Evolutionary conservation across 2,113 vertebrate species (phyloP).

Genomic region (Clarias magur): DNA sequence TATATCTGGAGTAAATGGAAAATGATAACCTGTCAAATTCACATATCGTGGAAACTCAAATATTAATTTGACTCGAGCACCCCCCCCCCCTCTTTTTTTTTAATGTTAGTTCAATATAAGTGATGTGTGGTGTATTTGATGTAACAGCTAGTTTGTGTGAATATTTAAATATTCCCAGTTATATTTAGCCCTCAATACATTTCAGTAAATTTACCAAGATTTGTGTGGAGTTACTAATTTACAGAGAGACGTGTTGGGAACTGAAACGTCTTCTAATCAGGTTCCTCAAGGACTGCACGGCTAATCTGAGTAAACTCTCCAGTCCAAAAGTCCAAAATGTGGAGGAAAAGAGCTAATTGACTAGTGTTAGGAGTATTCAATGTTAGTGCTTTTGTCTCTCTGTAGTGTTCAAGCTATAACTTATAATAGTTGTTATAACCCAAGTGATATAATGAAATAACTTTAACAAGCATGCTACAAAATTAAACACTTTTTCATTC

Average conservation of each 20-base stretch:
- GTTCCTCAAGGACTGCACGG: neutral
- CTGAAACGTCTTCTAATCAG: neutral
- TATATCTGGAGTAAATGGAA: neutral
- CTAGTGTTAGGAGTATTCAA: neutral
- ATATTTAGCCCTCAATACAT: neutral
- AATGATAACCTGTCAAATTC: neutral
- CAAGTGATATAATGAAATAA: neutral
- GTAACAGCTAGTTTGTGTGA: neutral
- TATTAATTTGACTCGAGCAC: too few relatives aligned
- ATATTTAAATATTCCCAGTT: neutral
- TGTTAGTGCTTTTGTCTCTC: neutral
- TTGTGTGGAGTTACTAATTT: neutral
- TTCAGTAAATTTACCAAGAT: neutral
- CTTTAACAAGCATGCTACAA: neutral
- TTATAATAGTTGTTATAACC: neutral
- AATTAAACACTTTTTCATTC: neutral
- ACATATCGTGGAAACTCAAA: neutral
- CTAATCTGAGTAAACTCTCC: conserved; percentile 3
- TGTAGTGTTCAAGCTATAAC: neutral
- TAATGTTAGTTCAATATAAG: neutral
- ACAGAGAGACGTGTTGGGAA: neutral
- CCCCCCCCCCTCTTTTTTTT: too few relatives aligned
- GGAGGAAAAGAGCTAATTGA: neutral
- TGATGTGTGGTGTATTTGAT: neutral
- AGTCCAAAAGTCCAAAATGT: neutral